Percentiles rank a stretch among this genome's conserved stretches.
Conservation (phyloP, 1,140 invertebrate genomes). For the Pteromalus puparum region DNA sequence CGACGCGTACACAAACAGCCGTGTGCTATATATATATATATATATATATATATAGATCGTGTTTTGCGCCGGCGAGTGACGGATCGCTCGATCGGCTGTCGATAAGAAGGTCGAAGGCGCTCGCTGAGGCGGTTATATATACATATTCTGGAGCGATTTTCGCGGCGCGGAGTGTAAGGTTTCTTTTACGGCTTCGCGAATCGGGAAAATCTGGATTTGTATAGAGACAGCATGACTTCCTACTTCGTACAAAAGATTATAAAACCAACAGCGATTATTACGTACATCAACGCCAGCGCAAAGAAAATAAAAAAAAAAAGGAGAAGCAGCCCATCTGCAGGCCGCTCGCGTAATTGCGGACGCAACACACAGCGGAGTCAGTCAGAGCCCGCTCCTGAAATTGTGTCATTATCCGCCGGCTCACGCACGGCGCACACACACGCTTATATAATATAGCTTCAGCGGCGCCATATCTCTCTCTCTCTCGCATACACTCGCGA, state of each 20-base stretch:
- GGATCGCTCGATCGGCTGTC: neutral
- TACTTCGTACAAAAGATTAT: too few relatives aligned
- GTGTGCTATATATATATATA: neutral
- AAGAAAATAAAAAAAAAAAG: neutral
- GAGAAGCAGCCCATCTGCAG: slow-evolving; percentile 7
- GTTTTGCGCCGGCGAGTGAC: neutral
- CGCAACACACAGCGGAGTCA: neutral
- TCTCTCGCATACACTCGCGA: neutral
- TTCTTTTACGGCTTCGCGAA: neutral
- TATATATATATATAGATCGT: neutral
- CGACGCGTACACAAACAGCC: slow-evolving; percentile 6
- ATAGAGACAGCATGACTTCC: too few relatives aligned
- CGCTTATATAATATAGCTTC: neutral
- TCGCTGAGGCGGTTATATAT: too few relatives aligned
- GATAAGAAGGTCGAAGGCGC: slow-evolving; percentile 25
- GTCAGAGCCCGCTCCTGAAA: neutral
- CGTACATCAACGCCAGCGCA: neutral
- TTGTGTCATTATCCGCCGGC: slow-evolving; percentile 45
- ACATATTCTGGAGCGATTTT: too few relatives aligned
- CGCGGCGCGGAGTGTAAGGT: neutral
- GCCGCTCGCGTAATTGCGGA: neutral
- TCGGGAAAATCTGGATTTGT: neutral
- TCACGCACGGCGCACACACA: neutral
- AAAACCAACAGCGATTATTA: too few relatives aligned
- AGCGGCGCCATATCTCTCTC: neutral